Evolutionary conservation across 2,888 invertebrate genomes (phyloP).

Genomic region (Microplitis deprimator): DNA sequence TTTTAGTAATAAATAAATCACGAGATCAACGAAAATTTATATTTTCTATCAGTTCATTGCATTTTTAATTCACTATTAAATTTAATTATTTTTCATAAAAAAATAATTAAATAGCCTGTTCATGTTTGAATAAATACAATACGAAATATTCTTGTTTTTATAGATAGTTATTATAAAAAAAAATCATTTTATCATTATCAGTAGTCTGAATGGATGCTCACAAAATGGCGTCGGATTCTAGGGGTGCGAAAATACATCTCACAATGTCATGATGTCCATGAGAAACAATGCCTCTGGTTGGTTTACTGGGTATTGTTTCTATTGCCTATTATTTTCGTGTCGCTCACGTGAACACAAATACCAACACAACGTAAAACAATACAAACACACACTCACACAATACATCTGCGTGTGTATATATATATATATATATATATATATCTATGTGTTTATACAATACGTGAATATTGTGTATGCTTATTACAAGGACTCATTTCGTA

Average conservation of each 20-base stretch:
- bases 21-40: too few relatives aligned
- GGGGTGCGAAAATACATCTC: constrained; percentile 35
- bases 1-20: too few relatives aligned
- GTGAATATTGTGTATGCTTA: background rate
- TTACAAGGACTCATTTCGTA: constrained; percentile 18
- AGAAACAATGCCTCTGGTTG: constrained; percentile 46
- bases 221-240: constrained; percentile 44
- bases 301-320: constrained; percentile 47
- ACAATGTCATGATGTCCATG: constrained; percentile 37
- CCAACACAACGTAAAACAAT: constrained; percentile 26
- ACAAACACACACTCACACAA: constrained; percentile 7
- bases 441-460: constrained; percentile 14
- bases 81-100: too few relatives aligned
- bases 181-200: background rate
- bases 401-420: constrained; percentile 10
- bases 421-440: too few relatives aligned
- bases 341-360: constrained; percentile 35
- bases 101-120: too few relatives aligned
- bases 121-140: background rate
- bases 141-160: constrained; percentile 4
- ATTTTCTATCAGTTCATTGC: too few relatives aligned
- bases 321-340: constrained; percentile 53
- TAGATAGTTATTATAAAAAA: constrained; percentile 4
- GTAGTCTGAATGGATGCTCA: background rate
- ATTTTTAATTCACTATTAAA: too few relatives aligned